A percentile compares a stretch with the other conserved stretches of the same genome.
phyloP scores from a whole-genome alignment of 2,888 invertebrate species.

The Idaea biselata region DNA sequence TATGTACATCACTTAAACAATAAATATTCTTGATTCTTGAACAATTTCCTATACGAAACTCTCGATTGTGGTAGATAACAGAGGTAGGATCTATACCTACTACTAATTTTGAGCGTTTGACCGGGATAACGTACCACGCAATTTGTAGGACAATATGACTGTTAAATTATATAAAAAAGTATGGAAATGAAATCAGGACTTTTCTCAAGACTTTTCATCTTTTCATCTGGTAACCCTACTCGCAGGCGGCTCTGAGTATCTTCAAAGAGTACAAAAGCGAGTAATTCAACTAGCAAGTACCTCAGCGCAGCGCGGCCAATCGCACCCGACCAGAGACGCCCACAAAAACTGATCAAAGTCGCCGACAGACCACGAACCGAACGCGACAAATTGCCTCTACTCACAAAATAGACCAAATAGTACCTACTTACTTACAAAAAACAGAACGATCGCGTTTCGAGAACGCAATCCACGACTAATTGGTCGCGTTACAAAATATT shows the following conservation, averaged over 20 bases:
- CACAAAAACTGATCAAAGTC: constrained; percentile 73
- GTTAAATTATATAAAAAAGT: too few species aligned
- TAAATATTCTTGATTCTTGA: too few species aligned
- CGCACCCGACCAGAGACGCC: constrained; percentile 48
- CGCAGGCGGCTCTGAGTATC: constrained; percentile 11
- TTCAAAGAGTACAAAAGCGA: constrained; percentile 26
- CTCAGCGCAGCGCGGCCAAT: constrained; percentile 51
- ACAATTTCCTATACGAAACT: too few species aligned
- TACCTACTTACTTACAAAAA: constrained; percentile 46
- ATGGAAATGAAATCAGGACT: too few species aligned
- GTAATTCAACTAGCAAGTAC: constrained; percentile 45
- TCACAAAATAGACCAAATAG: constrained; percentile 66
- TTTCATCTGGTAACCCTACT: too few species aligned
- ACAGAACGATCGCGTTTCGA: constrained; percentile 49
- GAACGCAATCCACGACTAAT: constrained; percentile 59
- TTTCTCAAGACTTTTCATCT: too few species aligned
- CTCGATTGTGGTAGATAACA: too few species aligned
- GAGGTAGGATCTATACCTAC: too few species aligned
- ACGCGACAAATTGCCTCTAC: constrained; percentile 74
- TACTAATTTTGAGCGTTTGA: too few species aligned
- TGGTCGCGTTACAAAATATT: constrained; percentile 42
- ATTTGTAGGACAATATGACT: too few species aligned
- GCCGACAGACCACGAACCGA: constrained; percentile 62
- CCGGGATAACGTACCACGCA: too few species aligned
- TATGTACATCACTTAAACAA: too few species aligned